Evolutionary conservation across 2,888 invertebrate species (phyloP).

Genomic region (Sesia apiformis): DNA sequence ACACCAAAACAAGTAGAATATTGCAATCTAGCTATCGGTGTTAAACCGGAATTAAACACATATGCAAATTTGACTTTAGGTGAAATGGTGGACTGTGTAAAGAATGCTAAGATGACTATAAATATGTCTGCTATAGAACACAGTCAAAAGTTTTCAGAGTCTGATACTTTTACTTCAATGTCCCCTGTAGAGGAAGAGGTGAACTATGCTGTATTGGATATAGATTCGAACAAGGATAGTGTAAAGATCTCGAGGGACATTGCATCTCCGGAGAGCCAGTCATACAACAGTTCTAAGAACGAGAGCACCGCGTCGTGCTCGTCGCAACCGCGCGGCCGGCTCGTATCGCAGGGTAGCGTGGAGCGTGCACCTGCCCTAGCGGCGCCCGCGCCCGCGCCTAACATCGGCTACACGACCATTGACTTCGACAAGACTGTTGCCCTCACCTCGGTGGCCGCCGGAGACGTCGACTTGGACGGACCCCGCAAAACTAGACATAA

Average conservation of each 20-base stretch:
- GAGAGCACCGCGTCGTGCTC: conserved; percentile 41
- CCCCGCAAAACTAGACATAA: conserved; percentile 88
- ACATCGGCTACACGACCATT: conserved; percentile 89
- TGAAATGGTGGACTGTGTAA: conserved; percentile 42
- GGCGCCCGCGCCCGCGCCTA: conserved; percentile 59
- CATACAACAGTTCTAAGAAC: conserved; percentile 41
- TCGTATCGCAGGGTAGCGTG: conserved; percentile 47
- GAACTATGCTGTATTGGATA: conserved; percentile 87
- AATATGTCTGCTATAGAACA: conserved; percentile 27
- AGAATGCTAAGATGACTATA: conserved; percentile 31
- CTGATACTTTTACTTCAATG: conserved; percentile 56
- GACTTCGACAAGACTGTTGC: conserved; percentile 96
- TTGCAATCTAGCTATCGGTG: conserved; percentile 41
- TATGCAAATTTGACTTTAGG: conserved; percentile 60
- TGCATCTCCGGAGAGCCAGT: conserved; percentile 43
- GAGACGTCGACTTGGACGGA: conserved; percentile 81
- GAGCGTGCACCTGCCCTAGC: conserved; percentile 32
- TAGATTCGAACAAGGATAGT: conserved; percentile 74
- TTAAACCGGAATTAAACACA: conserved; percentile 44
- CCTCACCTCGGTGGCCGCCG: conserved; percentile 84
- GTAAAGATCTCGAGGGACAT: conserved; percentile 29
- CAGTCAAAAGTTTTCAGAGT: conserved; percentile 54
- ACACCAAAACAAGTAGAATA: conserved; percentile 58
- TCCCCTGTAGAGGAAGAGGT: conserved; percentile 66
- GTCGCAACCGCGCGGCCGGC: conserved; percentile 37